Evolutionary conservation across 2,888 invertebrate genomes (phyloP).

Genomic region (Agrotis segetum): DNA sequence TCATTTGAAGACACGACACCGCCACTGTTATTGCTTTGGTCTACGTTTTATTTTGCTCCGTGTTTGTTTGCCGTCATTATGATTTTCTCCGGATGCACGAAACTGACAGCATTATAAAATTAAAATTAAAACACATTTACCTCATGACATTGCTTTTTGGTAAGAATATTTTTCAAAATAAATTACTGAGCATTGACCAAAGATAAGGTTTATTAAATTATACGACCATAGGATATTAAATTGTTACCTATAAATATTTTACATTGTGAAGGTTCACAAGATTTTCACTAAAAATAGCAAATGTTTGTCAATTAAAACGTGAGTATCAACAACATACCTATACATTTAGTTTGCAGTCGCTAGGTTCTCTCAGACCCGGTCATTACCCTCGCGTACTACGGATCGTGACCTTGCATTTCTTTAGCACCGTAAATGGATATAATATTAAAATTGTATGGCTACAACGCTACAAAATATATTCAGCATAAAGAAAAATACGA

Average conservation of each 20-base stretch:
- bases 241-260: neutral
- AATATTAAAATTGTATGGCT: slow-evolving; percentile 52
- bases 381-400: slow-evolving; percentile 46
- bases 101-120: neutral
- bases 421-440: slow-evolving; percentile 47
- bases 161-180: neutral
- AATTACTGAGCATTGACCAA: neutral
- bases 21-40: slow-evolving; percentile 32
- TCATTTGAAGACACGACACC: slow-evolving; percentile 68
- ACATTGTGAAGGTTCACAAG: neutral
- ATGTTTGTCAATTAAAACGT: slow-evolving; percentile 17
- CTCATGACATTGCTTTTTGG: neutral
- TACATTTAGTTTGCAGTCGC: slow-evolving; percentile 32
- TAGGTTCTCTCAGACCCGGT: slow-evolving; percentile 44
- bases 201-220: neutral
- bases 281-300: slow-evolving; percentile 26
- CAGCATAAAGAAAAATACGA: slow-evolving; percentile 24
- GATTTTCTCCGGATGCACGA: slow-evolving; percentile 15
- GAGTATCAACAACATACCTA: slow-evolving; percentile 7
- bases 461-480: slow-evolving; percentile 39
- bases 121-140: neutral
- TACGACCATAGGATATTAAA: neutral
- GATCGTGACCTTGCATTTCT: slow-evolving; percentile 69
- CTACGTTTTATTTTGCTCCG: slow-evolving; percentile 30
- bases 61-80: slow-evolving; percentile 47